phyloP scores from a whole-genome alignment of 2,888 invertebrate species.

The Kryphioiulus occultus region DNA sequence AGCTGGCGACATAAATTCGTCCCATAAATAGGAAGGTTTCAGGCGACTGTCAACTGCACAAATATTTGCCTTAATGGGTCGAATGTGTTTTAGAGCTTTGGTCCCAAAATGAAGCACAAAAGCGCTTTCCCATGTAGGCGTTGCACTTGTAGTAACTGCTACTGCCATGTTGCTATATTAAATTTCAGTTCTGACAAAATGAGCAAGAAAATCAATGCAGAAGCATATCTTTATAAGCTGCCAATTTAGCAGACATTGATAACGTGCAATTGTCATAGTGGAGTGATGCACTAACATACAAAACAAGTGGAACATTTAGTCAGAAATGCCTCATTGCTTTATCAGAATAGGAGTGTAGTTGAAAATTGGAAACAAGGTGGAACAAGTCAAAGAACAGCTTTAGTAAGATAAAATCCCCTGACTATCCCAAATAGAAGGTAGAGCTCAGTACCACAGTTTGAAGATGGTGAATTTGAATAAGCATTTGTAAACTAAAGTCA shows the following conservation, averaged over 20 bases:
- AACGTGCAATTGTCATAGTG: too few species aligned
- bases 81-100: not conserved
- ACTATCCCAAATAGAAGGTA: too few species aligned
- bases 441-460: too few species aligned
- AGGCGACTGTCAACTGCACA: slow-evolving; percentile 57
- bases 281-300: too few species aligned
- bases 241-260: too few species aligned
- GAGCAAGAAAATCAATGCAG: not conserved
- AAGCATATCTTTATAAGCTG: not conserved
- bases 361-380: too few species aligned
- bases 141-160: not conserved
- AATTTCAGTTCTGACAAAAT: not conserved
- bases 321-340: not conserved
- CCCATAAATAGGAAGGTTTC: slow-evolving; percentile 59
- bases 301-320: too few species aligned
- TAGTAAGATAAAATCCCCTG: too few species aligned
- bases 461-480: too few species aligned
- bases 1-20: slow-evolving; percentile 55
- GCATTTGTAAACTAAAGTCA: too few species aligned
- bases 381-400: too few species aligned
- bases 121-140: slow-evolving; percentile 7
- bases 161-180: not conserved
- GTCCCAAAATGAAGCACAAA: slow-evolving; percentile 46
- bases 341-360: not conserved
- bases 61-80: slow-evolving; percentile 52